Base-by-base conservation (phyloP, 37 sponge, comb jelly and placozoan species). In the Beroe forskalii region DNA sequence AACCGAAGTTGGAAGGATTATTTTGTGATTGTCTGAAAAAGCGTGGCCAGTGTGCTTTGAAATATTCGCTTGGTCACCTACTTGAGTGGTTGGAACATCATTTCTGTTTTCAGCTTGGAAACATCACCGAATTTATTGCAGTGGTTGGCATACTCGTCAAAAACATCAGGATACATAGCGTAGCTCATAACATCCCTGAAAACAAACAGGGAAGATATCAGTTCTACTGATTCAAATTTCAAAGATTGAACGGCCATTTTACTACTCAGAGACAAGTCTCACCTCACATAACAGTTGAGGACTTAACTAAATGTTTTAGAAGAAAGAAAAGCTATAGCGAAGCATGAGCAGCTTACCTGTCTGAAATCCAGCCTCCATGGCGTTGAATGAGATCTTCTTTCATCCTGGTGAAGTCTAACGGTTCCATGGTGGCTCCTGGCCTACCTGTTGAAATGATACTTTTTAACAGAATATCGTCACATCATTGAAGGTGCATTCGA, bases 171-270 rank as follows among this genome's bases (percentile, higher is more conserved):
- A 44, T 80, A 80, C 86, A 80, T 80, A 0, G 86, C 86, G 60
- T 80, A 80, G 60, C 86, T 80, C 86, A 80, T 80, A 0, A 80
- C 86, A 42, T 80, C 86, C 60, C 86, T 80, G 86, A 72, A 36
- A 33, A n/a, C n/a, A n/a, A n/a, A n/a, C n/a, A 17, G 60, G 9
- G 60, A 55, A 55, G 60, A 9, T 55, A 55, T 9, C 60, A 20
- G 60, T 9, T 20, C 60, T 55, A 55, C 14, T 20, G 17, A 20
- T 20, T 9, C 17, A 17, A 17, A 20, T 55, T 55, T 9, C 14
- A 55, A 55, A 20, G 60, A 20, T 20, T 17, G 14, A 55, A 55
- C 9, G 14, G 17, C 60, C 60, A 9, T 55, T 55, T 20, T 55
- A 20, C 60, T 55, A 55, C 60, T 17, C 14, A 55, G 14, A 55